Base-by-base conservation (phyloP, 2,113 vertebrate genomes). In the Sphaerodactylus townsendi region DNA sequence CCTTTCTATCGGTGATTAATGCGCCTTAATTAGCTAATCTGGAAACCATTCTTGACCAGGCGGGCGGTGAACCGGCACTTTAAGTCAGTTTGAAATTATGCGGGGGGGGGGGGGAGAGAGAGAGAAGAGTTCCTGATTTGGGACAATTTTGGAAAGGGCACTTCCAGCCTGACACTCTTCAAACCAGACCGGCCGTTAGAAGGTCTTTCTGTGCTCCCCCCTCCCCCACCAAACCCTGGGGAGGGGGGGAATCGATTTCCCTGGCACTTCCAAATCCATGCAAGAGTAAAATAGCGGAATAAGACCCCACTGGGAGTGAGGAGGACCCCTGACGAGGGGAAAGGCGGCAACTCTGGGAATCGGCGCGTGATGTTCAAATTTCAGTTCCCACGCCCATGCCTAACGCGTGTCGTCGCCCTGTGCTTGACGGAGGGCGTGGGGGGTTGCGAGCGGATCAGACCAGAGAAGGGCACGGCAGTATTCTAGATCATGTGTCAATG, bases 21-120 rank as follows among this genome's bases (percentile, higher is more conserved):
- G 96, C 84, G 33, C 92, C 91, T 90, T 96, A 96, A 97, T 97
- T 96, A 96, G 95, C 95, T 96, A 95, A 96, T 97, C 96, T 96
- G 93, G 90, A 94, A 95, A 93, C 92, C 93, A 96, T 97, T 96
- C 95, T 96, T 97, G 96, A 96, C 94, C 96, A 81, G 90, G 50
- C 25, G 87, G 89, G 90, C 88, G 95, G 94, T 92, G 93, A 95
- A 92, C 89, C 92, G 93, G 95, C 93, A 90, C 90, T 94, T n/a
- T 93, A 86, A 87, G 81, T 92, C 87, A 13, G 84, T 89, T 95
- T 93, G 93, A 93, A 95, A 95, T 93, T 94, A 91, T 85, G n/a
- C 10, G 14, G 69, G 76, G 81, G 88, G 91, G 13, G 11, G 19
- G 33, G 17, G 33, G 56, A 8, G 21, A 10, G 28, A 9, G 17